Conservation (phyloP, 2,888 invertebrate species). For the Saturnia pavonia region DNA sequence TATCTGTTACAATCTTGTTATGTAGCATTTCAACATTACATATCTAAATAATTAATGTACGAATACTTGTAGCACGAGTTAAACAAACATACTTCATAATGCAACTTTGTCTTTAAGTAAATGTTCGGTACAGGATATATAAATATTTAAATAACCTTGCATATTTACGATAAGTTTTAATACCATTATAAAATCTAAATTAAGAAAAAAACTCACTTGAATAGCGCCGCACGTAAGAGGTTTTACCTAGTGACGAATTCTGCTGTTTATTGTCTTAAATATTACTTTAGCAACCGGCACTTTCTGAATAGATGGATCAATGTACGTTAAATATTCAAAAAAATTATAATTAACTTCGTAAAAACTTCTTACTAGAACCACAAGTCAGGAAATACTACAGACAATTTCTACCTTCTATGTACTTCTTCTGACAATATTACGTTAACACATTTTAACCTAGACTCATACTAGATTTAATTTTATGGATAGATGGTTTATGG, state of each 20-base stretch:
- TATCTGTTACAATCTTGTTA: background rate
- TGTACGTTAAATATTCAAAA: background rate
- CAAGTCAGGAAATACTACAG: background rate
- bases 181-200: background rate
- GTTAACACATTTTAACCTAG: background rate
- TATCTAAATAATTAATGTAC: background rate
- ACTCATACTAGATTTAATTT: background rate
- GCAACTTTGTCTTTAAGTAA: conserved; percentile 1
- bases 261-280: background rate
- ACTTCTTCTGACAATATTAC: conserved; percentile 1
- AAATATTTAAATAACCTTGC: conserved; percentile 12
- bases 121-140: background rate
- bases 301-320: background rate
- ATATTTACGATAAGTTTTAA: background rate
- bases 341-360: background rate
- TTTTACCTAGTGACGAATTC: background rate
- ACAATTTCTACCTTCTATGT: too few species aligned
- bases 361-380: background rate
- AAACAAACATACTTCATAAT: background rate
- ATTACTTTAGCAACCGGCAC: background rate
- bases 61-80: background rate
- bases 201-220: background rate
- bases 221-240: background rate
- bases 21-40: background rate
- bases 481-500: background rate